These are phyloP conservation scores for Phasianus colchicus DNA, from an alignment of 2,113 vertebrate species.

Conservation along the genomic window DNA sequence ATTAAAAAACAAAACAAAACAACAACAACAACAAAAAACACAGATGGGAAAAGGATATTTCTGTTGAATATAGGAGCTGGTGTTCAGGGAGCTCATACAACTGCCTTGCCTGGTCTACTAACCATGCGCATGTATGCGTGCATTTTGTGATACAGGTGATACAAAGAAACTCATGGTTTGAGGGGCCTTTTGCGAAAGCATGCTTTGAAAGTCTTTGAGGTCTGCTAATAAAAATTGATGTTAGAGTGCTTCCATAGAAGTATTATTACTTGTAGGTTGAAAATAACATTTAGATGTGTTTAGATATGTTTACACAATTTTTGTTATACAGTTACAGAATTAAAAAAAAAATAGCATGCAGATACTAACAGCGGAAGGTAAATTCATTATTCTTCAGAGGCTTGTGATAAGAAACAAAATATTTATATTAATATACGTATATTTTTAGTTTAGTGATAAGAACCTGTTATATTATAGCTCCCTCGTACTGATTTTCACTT, in stretches of 20 bases:
- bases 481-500: neutral
- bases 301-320: neutral
- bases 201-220: no score
- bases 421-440: no score
- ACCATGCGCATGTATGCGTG: neutral
- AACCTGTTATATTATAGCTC: neutral
- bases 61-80: neutral
- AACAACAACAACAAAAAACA: no score
- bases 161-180: neutral
- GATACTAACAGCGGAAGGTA: neutral
- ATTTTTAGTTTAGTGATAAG: neutral
- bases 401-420: neutral
- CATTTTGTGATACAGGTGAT: neutral
- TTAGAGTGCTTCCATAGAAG: neutral
- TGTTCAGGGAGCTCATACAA: neutral
- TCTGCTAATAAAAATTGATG: neutral
- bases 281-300: neutral
- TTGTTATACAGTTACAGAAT: conserved; percentile 34
- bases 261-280: neutral
- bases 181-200: neutral
- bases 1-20: neutral
- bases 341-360: neutral
- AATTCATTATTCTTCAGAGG: neutral
- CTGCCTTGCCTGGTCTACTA: neutral
- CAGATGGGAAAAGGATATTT: neutral